Conservation (phyloP, 2,797 vertebrate species). For the Scolopax bukidnonensis region DNA sequence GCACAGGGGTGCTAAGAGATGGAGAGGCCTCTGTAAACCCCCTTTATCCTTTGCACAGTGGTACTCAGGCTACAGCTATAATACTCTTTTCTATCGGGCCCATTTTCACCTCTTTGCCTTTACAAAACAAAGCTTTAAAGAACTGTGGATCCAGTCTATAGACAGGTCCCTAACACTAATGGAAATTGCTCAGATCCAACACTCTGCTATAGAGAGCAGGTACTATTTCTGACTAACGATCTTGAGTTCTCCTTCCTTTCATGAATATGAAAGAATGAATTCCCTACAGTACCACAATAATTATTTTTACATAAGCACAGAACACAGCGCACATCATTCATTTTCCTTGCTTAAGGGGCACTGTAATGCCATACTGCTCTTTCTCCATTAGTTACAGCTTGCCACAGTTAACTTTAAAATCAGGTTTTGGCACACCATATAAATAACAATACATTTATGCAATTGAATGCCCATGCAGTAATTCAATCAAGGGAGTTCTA, state of each 20-base stretch:
- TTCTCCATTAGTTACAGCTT: conserved; percentile 47
- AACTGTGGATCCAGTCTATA: neutral
- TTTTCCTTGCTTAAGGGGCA: conserved; percentile 1
- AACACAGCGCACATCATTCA: conserved; percentile 14
- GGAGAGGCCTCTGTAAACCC: accelerated
- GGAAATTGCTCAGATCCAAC: neutral
- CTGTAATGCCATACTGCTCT: neutral
- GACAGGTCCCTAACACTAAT: neutral
- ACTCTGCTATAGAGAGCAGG: neutral
- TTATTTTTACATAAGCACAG: conserved; percentile 22
- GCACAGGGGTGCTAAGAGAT: neutral
- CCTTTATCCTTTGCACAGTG: neutral
- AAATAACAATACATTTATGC: conserved; percentile 57
- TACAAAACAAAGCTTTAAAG: neutral
- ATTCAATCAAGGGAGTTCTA: conserved; percentile 54
- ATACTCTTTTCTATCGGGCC: accelerated
- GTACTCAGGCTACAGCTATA: neutral
- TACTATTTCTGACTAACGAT: neutral
- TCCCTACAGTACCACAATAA: neutral
- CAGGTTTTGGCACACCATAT: conserved; percentile 30
- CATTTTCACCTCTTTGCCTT: neutral
- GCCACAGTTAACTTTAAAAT: conserved; percentile 34
- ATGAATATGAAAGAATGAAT: neutral
- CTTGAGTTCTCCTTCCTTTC: neutral
- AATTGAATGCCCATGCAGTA: conserved; percentile 59